Percentiles rank a stretch among this genome's conserved stretches.
Conservation (phyloP, 2,797 vertebrate species). For the Chromobotia macracanthus region DNA sequence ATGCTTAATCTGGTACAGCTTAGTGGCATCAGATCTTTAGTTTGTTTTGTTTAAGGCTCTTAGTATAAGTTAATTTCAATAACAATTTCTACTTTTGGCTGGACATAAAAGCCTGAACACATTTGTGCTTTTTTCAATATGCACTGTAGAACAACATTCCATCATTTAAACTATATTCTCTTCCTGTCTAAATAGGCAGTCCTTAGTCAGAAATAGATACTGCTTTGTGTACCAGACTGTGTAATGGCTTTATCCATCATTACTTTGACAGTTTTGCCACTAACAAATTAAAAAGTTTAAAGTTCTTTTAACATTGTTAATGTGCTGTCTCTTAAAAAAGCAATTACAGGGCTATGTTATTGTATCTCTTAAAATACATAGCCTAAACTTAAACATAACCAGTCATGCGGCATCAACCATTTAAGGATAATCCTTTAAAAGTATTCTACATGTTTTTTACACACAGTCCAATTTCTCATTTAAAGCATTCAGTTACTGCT, state of each 20-base stretch:
- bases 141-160: neutral
- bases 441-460: neutral
- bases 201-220: neutral
- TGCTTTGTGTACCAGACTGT: neutral
- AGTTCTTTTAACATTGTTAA: neutral
- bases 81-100: no score
- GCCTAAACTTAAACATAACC: neutral
- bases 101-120: no score
- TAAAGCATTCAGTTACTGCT: neutral
- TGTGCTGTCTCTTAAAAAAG: neutral
- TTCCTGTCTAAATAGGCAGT: neutral
- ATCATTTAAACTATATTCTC: neutral
- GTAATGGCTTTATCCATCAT: slow-evolving; percentile 1
- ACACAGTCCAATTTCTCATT: neutral
- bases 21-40: no score
- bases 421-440: neutral
- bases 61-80: neutral
- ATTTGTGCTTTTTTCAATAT: neutral
- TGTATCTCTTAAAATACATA: neutral
- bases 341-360: neutral
- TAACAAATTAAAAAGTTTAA: neutral
- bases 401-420: neutral
- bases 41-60: no score
- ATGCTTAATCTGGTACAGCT: no score
- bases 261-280: neutral